These are phyloP conservation scores for Scolopax mira DNA, from an alignment of 2,113 vertebrate species.

Conservation along the genomic window DNA sequence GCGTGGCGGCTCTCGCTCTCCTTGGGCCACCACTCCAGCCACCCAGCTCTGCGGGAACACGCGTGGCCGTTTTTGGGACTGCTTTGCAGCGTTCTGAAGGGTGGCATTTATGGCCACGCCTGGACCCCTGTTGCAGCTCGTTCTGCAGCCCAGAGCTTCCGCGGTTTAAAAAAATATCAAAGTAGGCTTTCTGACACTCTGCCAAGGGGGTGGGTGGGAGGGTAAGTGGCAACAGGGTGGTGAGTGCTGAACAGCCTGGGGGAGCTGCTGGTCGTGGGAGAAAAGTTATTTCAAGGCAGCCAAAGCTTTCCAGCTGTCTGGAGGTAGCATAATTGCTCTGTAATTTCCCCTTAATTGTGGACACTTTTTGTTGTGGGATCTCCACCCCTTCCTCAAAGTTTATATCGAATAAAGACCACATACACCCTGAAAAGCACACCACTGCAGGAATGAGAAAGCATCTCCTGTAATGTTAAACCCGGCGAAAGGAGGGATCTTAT, in stretches of 20 bases:
- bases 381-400: not conserved
- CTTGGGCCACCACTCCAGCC: not conserved
- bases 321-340: not conserved
- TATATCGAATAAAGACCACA: not conserved
- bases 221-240: not conserved
- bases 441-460: not conserved
- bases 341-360: not conserved
- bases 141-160: not conserved
- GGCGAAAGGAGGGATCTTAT: not conserved
- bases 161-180: not conserved
- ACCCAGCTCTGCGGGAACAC: not conserved
- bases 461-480: not conserved
- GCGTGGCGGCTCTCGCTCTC: not conserved
- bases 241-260: not conserved
- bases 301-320: not conserved
- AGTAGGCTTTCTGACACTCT: not conserved
- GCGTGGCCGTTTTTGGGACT: too few relatives aligned
- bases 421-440: not conserved
- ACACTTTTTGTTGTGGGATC: not conserved
- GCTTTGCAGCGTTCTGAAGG: not conserved
- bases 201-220: not conserved
- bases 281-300: not conserved
- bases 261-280: not conserved
- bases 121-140: not conserved
- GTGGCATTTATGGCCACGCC: not conserved